Evolutionary conservation across 2,888 invertebrate species (phyloP), one percentile per base, ranked within the genome.

Genomic region (Ypsolopha scabrella): DNA sequence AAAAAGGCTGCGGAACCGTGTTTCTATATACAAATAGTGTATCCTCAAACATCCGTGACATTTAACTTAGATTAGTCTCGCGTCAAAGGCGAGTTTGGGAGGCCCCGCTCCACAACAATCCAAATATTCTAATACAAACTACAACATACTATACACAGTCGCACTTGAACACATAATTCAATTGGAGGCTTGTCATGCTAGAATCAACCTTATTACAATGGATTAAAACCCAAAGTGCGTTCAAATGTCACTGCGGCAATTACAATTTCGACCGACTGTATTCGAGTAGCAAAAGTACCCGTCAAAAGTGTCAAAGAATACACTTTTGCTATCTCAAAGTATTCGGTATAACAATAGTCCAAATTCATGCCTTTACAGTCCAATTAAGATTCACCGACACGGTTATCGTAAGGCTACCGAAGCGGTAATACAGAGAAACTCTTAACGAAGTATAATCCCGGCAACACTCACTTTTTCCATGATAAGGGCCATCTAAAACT

Each of bases 1-100:
- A 6, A 34, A 46, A 46, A 68, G 68, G 70, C 63, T 63, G 63
- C 63, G 67, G 68, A 68, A 64, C n/a, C 60, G 57, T 62, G 56
- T 57, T 38, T 38, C 43, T 43, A 43, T 43, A 43, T 24, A 14
- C 13, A 43, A 24, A 43, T 8, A 43, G 43, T 43, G 43, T 43
- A 43, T 43, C 24, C 8, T 14, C 24, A 43, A 13, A 14, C 6
- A 43, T 14, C 43, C 43, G 43, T 43, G 43, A 43, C 43, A 24
- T 14, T 11, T 43, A 43, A 43, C 45, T 45, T 45, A 45, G 8
- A n/a, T 8, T 64, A 64, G 60, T 65, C 68, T 63, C 70, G 68
- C 72, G 67, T 70, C 67, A 66, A 67, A 56, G 61, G 67, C 72
- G 63, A 64, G 70, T 62, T 69, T 72, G 53, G 62, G 62, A 63